Evolutionary conservation across 2,113 vertebrate species (phyloP).

Genomic region (Dermatemys mawii): DNA sequence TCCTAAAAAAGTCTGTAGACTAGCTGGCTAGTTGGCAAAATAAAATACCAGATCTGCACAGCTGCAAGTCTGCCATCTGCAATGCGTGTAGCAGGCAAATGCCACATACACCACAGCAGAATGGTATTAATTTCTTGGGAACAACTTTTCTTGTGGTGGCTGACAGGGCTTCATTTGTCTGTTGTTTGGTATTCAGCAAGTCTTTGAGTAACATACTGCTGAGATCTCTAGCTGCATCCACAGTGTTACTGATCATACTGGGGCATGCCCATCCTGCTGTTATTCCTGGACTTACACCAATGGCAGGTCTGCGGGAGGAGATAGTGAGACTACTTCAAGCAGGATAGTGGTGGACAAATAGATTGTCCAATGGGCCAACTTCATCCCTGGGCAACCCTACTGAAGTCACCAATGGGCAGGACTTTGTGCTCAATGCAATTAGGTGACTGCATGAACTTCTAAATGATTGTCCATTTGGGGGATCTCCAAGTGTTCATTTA

Average conservation of each 20-base stretch:
- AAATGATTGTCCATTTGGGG: not conserved
- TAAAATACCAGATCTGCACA: not conserved
- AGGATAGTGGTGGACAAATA: not conserved
- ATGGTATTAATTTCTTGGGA: not conserved
- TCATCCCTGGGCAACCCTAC: not conserved
- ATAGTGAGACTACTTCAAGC: not conserved
- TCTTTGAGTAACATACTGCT: not conserved
- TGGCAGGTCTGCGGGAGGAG: too few relatives aligned
- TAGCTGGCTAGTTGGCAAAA: not conserved
- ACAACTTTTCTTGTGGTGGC: not conserved
- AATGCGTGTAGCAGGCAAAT: not conserved
- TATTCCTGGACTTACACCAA: not conserved
- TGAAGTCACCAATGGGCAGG: not conserved
- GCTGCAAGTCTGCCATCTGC: not conserved
- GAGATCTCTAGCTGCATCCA: not conserved
- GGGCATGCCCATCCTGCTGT: not conserved
- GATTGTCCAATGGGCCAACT: not conserved
- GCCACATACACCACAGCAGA: not conserved
- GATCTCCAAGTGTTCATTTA: not conserved
- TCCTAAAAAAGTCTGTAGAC: not conserved
- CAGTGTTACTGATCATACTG: not conserved
- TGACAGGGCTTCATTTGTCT: not conserved
- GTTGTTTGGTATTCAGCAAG: not conserved
- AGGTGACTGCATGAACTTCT: not conserved
- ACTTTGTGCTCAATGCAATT: not conserved